Conservation (phyloP, 1,140 invertebrate species). For the Cataglyphis hispanica region DNA sequence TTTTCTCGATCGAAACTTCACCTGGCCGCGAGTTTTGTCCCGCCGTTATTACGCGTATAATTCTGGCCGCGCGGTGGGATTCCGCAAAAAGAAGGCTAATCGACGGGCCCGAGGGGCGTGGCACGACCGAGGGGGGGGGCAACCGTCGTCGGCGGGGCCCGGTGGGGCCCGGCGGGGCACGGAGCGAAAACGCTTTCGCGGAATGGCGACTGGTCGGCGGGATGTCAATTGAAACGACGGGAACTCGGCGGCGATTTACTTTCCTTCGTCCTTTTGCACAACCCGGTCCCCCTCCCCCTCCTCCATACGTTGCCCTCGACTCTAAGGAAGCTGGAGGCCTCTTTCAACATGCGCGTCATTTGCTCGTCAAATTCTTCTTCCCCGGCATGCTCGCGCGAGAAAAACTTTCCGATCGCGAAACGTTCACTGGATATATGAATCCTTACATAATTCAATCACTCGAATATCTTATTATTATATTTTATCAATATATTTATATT, state of each 20-base stretch:
- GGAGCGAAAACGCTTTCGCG: conserved; percentile 54
- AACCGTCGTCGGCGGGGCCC: conserved; percentile 15
- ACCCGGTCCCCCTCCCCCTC: conserved; percentile 3
- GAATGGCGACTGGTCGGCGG: conserved; percentile 41
- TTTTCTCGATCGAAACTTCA: conserved; percentile 38
- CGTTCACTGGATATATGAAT: not conserved
- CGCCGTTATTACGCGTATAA: conserved; percentile 79
- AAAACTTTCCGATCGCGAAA: conserved; percentile 23
- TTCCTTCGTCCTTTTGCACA: conserved; percentile 67
- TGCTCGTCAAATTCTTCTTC: conserved; percentile 28
- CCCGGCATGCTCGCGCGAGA: not conserved
- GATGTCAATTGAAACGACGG: conserved; percentile 55
- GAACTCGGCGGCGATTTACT: conserved; percentile 66
- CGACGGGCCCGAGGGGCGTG: conserved; percentile 56
- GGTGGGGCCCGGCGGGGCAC: not conserved
- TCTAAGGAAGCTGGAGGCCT: not conserved
- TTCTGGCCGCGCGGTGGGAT: conserved; percentile 51
- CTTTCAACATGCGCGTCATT: conserved; percentile 43
- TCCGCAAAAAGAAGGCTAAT: conserved; percentile 80
- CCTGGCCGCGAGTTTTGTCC: conserved; percentile 69
- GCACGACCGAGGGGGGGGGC: conserved; percentile 13
- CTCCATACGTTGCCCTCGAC: not conserved
- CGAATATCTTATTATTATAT: not conserved
- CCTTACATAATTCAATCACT: not conserved
- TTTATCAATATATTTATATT: no score